Conservation (phyloP, 2,888 invertebrate species). For the Myopa tessellatipennis region DNA sequence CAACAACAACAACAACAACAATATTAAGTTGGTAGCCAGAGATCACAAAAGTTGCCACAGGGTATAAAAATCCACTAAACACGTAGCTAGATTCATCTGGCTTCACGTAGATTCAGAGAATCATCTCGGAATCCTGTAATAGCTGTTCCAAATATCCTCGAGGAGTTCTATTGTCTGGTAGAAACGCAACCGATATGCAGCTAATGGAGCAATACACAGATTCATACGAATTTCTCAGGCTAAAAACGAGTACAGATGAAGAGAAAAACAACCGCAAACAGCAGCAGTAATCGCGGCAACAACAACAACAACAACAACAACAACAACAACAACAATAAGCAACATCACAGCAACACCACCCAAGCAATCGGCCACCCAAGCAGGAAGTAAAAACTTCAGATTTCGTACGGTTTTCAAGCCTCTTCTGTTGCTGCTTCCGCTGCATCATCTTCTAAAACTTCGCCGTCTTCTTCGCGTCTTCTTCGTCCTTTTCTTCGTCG, state of each 20-base stretch:
- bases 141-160: constrained; percentile 2
- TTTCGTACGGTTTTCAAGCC: constrained; percentile 35
- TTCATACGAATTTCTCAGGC: too few species aligned
- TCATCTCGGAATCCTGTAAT: constrained; percentile 12
- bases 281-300: background rate
- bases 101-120: constrained; percentile 10
- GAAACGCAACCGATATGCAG: background rate
- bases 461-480: background rate
- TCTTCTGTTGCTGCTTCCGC: background rate
- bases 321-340: background rate
- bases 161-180: background rate
- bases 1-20: background rate
- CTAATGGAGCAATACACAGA: background rate
- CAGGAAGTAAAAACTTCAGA: constrained; percentile 53
- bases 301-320: constrained; percentile 8
- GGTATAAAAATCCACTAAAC: background rate
- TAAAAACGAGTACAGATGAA: too few species aligned
- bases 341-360: background rate
- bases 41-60: background rate
- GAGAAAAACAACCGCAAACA: background rate
- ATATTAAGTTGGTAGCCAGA: background rate
- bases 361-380: constrained; percentile 53
- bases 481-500: background rate
- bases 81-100: background rate
- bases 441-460: background rate